Percentiles rank a stretch among this genome's conserved stretches.
Evolutionary conservation across 2,888 invertebrate species (phyloP).

Genomic region (Aphelenchoides bicaudatus): DNA sequence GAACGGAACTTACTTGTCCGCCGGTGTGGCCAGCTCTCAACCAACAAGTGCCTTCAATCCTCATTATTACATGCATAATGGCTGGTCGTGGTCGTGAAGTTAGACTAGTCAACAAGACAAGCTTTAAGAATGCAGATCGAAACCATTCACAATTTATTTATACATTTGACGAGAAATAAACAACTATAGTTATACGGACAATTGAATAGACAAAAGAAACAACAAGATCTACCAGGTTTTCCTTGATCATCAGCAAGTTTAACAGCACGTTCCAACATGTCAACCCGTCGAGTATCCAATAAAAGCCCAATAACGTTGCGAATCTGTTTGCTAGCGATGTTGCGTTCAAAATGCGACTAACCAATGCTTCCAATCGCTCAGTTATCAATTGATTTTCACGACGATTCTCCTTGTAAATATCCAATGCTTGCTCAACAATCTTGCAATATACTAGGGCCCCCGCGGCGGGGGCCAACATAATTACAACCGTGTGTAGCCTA

Average conservation of each 20-base stretch:
- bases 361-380: conserved; percentile 76
- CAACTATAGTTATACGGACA: too few species aligned
- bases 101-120: too few species aligned
- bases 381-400: conserved; percentile 56
- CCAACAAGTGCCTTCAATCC: conserved; percentile 14
- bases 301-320: conserved; percentile 81
- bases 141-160: too few species aligned
- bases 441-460: too few species aligned
- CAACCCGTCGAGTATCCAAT: conserved; percentile 91
- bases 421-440: conserved; percentile 51
- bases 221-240: too few species aligned
- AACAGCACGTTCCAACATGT: conserved; percentile 87
- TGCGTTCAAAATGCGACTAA: conserved; percentile 93
- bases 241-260: conserved; percentile 35
- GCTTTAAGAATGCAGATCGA: too few species aligned
- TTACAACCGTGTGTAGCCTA: too few species aligned
- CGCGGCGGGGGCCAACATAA: too few species aligned
- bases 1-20: not conserved
- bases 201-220: too few species aligned
- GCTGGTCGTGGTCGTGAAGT: conserved; percentile 3
- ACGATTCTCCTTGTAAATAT: conserved; percentile 44
- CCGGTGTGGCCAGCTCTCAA: not conserved
- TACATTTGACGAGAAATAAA: too few species aligned
- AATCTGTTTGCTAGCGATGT: conserved; percentile 69
- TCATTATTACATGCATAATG: conserved; percentile 17